Conservation (phyloP, 2,888 invertebrate genomes). For the Sthenelais limicola region DNA sequence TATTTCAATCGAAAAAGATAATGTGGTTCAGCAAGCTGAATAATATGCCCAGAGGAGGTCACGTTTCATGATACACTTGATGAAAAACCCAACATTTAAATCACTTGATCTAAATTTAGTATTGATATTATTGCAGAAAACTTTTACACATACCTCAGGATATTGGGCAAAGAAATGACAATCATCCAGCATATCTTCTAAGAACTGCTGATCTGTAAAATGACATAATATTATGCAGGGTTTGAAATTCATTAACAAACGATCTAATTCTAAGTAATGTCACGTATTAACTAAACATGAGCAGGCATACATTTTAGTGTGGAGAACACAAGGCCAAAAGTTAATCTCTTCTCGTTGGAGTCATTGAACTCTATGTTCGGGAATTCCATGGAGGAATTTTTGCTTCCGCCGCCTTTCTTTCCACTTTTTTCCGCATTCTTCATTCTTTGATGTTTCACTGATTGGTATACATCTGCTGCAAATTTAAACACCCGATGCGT, state of each 20-base stretch:
- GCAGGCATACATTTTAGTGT: slow-evolving; percentile 70
- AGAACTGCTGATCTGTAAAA: slow-evolving; percentile 60
- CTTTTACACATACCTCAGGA: slow-evolving; percentile 60
- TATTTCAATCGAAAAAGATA: not conserved
- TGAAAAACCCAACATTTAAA: too few relatives aligned
- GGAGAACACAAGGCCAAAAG: slow-evolving; percentile 65
- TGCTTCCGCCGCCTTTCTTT: slow-evolving; percentile 46
- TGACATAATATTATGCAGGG: not conserved
- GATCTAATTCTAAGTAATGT: too few relatives aligned
- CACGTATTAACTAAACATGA: too few relatives aligned
- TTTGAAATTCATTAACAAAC: too few relatives aligned
- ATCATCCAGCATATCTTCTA: slow-evolving; percentile 61
- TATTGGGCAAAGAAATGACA: slow-evolving; percentile 59
- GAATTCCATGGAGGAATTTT: slow-evolving; percentile 27
- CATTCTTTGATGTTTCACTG: slow-evolving; percentile 56
- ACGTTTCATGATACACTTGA: too few relatives aligned
- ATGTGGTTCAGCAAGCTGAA: too few relatives aligned
- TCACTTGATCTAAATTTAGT: too few relatives aligned
- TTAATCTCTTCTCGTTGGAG: slow-evolving; percentile 62
- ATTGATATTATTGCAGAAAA: too few relatives aligned
- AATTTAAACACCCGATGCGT: slow-evolving; percentile 60
- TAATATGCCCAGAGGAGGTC: too few relatives aligned
- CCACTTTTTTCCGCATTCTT: slow-evolving; percentile 48
- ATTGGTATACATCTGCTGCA: slow-evolving; percentile 60
- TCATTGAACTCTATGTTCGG: slow-evolving; percentile 56